A percentile compares a stretch with the other conserved stretches of the same genome.
Evolutionary conservation across 1,140 invertebrate genomes (phyloP).

Genomic region (Tyrophagus putrescentiae): DNA sequence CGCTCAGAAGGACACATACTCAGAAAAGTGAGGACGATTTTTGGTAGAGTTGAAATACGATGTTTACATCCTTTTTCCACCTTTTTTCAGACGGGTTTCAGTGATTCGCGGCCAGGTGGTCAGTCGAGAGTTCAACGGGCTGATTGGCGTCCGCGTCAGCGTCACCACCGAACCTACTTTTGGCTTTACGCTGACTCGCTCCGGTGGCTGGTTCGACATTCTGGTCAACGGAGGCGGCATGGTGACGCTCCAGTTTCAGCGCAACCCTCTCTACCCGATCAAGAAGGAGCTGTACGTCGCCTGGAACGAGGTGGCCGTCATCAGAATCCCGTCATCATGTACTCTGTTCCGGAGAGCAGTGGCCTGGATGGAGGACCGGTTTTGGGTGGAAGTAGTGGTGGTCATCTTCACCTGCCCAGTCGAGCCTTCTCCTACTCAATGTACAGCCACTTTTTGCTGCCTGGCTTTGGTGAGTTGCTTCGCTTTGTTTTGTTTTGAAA

Average conservation of each 20-base stretch:
- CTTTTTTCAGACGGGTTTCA: conserved; percentile 67
- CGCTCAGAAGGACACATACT: conserved; percentile 88
- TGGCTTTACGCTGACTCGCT: conserved; percentile 75
- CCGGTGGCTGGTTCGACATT: conserved; percentile 53
- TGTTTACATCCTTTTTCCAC: conserved; percentile 11
- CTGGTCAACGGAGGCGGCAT: conserved; percentile 97
- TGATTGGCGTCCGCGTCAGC: conserved; percentile 89
- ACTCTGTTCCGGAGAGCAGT: conserved; percentile 2
- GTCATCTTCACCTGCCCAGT: not conserved
- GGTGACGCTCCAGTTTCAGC: conserved; percentile 85
- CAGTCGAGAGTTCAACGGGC: conserved; percentile 66
- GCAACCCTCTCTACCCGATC: conserved; percentile 60
- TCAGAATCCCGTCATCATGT: conserved; percentile 33
- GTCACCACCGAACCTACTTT: conserved; percentile 78
- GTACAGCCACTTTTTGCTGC: not conserved
- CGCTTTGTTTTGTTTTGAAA: not conserved
- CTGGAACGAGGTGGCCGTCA: conserved; percentile 86
- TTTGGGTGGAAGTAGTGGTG: no score
- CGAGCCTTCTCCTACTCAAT: not conserved
- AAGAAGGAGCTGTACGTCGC: conserved; percentile 70
- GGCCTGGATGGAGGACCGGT: no score
- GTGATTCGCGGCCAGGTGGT: conserved; percentile 93
- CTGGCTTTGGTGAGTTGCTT: not conserved
- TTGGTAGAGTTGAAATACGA: conserved; percentile 11
- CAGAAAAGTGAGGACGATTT: conserved; percentile 72